Conservation (phyloP, 1,140 invertebrate species). For the Myzus persicae region DNA sequence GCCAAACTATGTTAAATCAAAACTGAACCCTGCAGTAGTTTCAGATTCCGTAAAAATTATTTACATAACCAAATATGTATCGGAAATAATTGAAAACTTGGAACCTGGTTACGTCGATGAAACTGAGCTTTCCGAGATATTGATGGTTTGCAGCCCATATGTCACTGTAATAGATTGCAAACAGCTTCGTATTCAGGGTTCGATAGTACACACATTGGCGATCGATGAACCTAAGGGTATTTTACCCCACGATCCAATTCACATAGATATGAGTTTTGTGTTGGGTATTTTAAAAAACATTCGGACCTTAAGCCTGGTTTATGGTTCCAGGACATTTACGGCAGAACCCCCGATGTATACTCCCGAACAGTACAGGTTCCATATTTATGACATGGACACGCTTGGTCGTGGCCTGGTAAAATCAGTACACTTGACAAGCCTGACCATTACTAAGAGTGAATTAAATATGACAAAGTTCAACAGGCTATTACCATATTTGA, state of each 20-base stretch:
- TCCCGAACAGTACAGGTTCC: background rate
- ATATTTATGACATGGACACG: conserved; percentile 7
- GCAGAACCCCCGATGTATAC: background rate
- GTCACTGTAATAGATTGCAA: background rate
- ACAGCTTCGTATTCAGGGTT: background rate
- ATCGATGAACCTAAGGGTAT: background rate
- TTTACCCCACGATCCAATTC: background rate
- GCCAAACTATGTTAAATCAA: background rate
- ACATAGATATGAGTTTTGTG: background rate
- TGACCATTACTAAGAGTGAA: background rate
- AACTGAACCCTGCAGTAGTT: too few species aligned
- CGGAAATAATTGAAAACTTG: background rate
- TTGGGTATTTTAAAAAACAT: background rate
- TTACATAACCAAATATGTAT: background rate
- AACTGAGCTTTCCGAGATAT: background rate
- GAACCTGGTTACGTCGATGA: background rate
- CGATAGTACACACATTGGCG: background rate
- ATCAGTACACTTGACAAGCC: background rate
- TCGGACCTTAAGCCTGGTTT: background rate
- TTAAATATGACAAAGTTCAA: background rate
- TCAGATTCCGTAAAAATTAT: background rate
- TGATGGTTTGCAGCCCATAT: background rate
- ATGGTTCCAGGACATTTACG: background rate
- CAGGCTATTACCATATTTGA: background rate
- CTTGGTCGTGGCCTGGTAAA: background rate